Conservation (phyloP, 2,888 invertebrate species). For the Rosalia funebris region DNA sequence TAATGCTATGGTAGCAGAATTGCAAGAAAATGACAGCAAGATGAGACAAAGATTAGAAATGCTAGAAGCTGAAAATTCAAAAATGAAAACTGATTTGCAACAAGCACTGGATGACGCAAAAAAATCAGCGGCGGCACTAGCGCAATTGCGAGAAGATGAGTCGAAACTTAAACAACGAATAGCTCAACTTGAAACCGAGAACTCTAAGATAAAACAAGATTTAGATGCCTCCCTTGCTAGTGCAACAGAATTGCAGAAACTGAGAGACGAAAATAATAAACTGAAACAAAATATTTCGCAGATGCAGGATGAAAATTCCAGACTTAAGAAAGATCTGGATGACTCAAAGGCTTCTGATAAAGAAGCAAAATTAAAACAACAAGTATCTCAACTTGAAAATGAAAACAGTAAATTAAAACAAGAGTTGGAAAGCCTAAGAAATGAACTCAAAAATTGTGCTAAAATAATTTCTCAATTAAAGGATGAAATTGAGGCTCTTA, state of each 20-base stretch:
- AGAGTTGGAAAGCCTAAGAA: slow-evolving; percentile 31
- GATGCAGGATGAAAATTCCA: slow-evolving; percentile 41
- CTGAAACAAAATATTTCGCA: slow-evolving; percentile 12
- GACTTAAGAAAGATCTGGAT: slow-evolving; percentile 36
- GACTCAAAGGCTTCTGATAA: background rate
- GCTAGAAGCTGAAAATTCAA: slow-evolving; percentile 41
- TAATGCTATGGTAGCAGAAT: slow-evolving; percentile 4
- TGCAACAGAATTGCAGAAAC: background rate
- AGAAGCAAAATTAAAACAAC: slow-evolving; percentile 24
- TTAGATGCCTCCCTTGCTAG: slow-evolving; percentile 35
- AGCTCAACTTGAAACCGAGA: slow-evolving; percentile 39
- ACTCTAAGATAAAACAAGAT: slow-evolving; percentile 46
- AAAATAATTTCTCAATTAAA: slow-evolving; percentile 14
- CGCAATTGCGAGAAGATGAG: slow-evolving; percentile 29
- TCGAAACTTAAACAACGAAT: slow-evolving; percentile 32
- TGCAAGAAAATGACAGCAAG: slow-evolving; percentile 34
- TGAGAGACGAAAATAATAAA: slow-evolving; percentile 9
- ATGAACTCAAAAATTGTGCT: slow-evolving; percentile 14
- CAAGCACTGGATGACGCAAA: slow-evolving; percentile 39
- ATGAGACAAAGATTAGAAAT: slow-evolving; percentile 40
- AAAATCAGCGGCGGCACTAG: slow-evolving; percentile 22
- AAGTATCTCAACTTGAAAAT: slow-evolving; percentile 34
- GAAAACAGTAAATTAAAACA: slow-evolving; percentile 41
- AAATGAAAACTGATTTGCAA: slow-evolving; percentile 40
- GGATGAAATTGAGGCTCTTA: slow-evolving; percentile 31